These are phyloP conservation scores for Lepidonotus clava DNA, from an alignment of 2,888 invertebrate genomes.

Conservation along the genomic window DNA sequence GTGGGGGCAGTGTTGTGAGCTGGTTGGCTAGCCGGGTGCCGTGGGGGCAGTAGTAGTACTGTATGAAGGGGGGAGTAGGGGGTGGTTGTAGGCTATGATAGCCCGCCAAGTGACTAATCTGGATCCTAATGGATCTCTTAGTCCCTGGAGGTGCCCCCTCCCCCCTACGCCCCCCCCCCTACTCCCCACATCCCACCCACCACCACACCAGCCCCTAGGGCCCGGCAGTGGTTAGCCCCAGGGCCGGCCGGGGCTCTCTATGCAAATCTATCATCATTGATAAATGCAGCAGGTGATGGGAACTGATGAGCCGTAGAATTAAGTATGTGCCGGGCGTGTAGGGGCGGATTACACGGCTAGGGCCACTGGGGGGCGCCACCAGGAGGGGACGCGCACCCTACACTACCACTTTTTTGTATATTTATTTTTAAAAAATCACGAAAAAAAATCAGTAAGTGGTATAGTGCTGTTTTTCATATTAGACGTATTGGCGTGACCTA, in stretches of 20 bases:
- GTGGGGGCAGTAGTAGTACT: not conserved
- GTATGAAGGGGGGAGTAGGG: constrained; percentile 5
- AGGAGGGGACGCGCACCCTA: too few species aligned
- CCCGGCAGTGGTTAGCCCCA: not conserved
- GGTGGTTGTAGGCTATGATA: constrained; percentile 39
- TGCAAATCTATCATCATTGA: constrained; percentile 50
- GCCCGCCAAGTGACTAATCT: constrained; percentile 35
- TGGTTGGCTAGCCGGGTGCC: not conserved
- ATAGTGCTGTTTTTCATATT: too few species aligned
- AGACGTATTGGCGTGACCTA: too few species aligned
- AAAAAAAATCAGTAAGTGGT: too few species aligned
- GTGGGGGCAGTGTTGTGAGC: not conserved
- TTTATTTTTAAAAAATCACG: too few species aligned
- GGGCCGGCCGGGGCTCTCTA: constrained; percentile 18
- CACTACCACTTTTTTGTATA: too few species aligned
- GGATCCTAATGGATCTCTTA: constrained; percentile 35
- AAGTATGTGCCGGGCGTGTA: constrained; percentile 24
- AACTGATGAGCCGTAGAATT: constrained; percentile 51
- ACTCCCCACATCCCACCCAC: not conserved
- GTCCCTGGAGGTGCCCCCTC: constrained; percentile 2
- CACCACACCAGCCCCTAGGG: not conserved
- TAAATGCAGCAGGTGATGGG: constrained; percentile 41
- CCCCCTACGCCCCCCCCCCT: not conserved
- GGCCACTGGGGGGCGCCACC: not conserved
- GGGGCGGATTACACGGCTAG: not conserved